phyloP scores from a whole-genome alignment of 2,113 vertebrate species.

The Boleophthalmus pectinirostris region DNA sequence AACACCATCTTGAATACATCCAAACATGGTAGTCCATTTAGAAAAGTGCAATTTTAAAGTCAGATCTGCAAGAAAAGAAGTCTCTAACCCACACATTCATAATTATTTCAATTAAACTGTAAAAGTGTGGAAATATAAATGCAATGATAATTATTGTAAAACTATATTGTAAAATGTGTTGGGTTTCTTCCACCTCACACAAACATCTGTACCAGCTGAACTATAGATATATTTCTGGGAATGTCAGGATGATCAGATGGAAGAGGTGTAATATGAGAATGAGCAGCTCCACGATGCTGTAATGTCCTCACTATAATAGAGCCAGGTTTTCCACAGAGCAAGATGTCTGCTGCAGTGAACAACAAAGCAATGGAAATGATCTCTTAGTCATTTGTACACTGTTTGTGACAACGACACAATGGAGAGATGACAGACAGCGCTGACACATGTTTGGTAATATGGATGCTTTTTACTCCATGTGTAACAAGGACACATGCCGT shows the following conservation, averaged over 20 bases:
- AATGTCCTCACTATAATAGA: slow-evolving; percentile 19
- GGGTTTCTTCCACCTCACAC: slow-evolving; percentile 1
- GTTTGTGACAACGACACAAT: slow-evolving; percentile 19
- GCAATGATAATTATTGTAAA: not conserved
- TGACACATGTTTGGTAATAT: not conserved
- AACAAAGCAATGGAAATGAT: slow-evolving; percentile 16
- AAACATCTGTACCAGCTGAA: slow-evolving; percentile 7
- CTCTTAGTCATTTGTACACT: not conserved
- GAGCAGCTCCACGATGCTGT: slow-evolving; percentile 3
- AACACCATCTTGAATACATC: too few relatives aligned
- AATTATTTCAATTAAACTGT: not conserved
- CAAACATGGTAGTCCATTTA: too few relatives aligned
- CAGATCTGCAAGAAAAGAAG: not conserved
- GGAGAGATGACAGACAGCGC: not conserved
- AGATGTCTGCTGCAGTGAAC: slow-evolving; percentile 19
- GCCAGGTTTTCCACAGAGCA: slow-evolving; percentile 13
- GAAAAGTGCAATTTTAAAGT: too few relatives aligned
- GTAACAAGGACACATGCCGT: not conserved
- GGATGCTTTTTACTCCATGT: not conserved
- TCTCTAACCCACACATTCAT: not conserved
- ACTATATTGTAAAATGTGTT: not conserved
- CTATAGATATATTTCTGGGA: slow-evolving; percentile 12
- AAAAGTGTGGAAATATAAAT: not conserved
- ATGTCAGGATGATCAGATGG: slow-evolving; percentile 1
- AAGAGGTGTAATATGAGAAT: slow-evolving; percentile 13